A percentile compares a stretch with the other conserved stretches of the same genome.
These are phyloP conservation scores for Aphelinus atriplicis DNA, from an alignment of 1,140 invertebrate genomes.

Conservation along the genomic window DNA sequence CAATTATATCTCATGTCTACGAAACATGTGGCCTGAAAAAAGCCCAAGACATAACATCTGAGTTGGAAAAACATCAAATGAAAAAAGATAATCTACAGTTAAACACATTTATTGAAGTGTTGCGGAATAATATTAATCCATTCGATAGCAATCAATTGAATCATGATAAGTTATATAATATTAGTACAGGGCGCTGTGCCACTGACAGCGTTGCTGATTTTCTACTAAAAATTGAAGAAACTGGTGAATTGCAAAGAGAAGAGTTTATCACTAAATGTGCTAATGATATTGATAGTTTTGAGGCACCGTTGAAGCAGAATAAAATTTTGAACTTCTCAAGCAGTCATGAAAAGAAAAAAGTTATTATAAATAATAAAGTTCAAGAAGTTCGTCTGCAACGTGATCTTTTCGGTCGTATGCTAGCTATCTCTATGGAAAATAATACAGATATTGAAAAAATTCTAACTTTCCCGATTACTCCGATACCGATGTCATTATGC, in stretches of 20 bases:
- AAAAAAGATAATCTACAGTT: neutral
- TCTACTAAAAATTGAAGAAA: too few relatives aligned
- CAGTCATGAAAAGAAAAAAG: too few relatives aligned
- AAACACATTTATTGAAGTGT: neutral
- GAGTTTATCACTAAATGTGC: too few relatives aligned
- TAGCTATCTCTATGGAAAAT: constrained; percentile 43
- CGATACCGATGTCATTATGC: constrained; percentile 50
- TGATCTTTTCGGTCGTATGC: constrained; percentile 47
- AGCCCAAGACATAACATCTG: neutral
- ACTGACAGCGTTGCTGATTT: too few relatives aligned
- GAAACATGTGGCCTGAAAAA: neutral
- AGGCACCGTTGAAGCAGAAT: too few relatives aligned
- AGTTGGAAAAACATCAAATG: neutral
- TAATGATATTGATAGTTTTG: too few relatives aligned
- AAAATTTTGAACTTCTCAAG: too few relatives aligned
- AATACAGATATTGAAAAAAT: constrained; percentile 42
- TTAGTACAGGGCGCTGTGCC: too few relatives aligned
- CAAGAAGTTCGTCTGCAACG: too few relatives aligned
- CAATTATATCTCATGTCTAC: neutral
- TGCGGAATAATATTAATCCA: neutral
- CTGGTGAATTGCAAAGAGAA: too few relatives aligned
- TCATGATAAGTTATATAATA: too few relatives aligned
- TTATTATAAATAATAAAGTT: too few relatives aligned
- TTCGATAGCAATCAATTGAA: neutral
- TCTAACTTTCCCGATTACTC: constrained; percentile 43